Base-by-base conservation (phyloP, 1,140 invertebrate genomes). In the Conus betulinus region DNA sequence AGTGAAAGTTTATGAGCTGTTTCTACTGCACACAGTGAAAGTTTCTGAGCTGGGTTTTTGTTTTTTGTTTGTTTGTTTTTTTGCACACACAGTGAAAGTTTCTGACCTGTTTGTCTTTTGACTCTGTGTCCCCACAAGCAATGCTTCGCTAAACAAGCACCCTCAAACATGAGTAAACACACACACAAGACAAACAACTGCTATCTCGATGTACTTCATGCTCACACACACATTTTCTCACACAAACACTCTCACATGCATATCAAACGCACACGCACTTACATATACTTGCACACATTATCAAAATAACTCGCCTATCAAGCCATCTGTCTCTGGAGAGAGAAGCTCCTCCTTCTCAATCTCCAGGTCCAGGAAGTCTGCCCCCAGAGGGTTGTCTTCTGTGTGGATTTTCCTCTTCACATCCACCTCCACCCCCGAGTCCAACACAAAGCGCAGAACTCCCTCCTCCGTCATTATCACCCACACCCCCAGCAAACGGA, bases 341-440 rank as follows among this genome's bases (percentile, higher is more conserved):
- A 91, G 82, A 11, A 86, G 88, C 20, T 84, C 53, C 76, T 91
- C 91, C 8, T 90, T 90, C n/a, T 90, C 90, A 17, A 92, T 63
- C 74, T 92, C 89, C 10, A 92, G 60, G 87, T 92, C 91, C 60
- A 92, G 57, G 60, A 90, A 92, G 23, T 90, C 83, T 3, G 88
- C 88, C 51, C 83, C 87, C 23, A 86, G 81, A 7, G 55, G n/a
- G 6, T 78, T 78, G 55, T 57, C 52, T 7, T 27, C 82, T 51
- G 85, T 81, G 25, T 85, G 89, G 20, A 87, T 52, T 13, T 74
- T 39, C 23, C 76, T 78, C 67, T 53, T 85, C 7, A 92, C 87
- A 20, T 87, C 85, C 23, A 91, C 84, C 76, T 78, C 63, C 23
- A 92, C 57, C 5, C 89, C 82, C 20, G 88, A 87, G 67, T 89